These are phyloP conservation scores for Lysandra bellargus DNA, from an alignment of 2,888 invertebrate genomes.

Conservation along the genomic window DNA sequence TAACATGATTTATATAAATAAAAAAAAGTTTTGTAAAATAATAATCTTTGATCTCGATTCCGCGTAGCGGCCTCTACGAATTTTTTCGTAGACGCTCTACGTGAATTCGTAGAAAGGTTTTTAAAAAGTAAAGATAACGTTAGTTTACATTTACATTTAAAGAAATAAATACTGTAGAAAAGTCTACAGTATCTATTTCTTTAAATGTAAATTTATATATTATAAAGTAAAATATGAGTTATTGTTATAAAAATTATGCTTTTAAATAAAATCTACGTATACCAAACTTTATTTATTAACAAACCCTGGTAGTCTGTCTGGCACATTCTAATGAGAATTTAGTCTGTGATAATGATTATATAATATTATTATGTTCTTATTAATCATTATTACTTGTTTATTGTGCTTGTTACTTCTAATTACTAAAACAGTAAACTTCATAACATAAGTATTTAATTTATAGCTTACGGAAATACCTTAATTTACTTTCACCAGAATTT, in stretches of 20 bases:
- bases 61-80: neutral
- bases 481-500: neutral
- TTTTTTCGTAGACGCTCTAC: conserved; percentile 14
- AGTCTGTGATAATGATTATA: neutral
- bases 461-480: neutral
- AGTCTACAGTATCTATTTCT: neutral
- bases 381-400: neutral
- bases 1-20: too few species aligned
- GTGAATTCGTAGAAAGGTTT: neutral
- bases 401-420: neutral
- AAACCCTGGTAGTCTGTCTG: neutral
- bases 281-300: neutral
- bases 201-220: too few species aligned
- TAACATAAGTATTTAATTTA: neutral
- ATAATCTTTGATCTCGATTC: neutral
- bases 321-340: neutral
- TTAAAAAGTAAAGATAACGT: neutral
- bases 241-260: neutral
- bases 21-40: neutral
- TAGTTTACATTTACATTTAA: too few species aligned
- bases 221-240: too few species aligned
- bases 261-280: neutral
- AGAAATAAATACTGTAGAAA: too few species aligned
- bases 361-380: neutral
- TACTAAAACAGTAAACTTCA: neutral